Conservation (phyloP, 2,797 vertebrate genomes). For the Sylvia borin region DNA sequence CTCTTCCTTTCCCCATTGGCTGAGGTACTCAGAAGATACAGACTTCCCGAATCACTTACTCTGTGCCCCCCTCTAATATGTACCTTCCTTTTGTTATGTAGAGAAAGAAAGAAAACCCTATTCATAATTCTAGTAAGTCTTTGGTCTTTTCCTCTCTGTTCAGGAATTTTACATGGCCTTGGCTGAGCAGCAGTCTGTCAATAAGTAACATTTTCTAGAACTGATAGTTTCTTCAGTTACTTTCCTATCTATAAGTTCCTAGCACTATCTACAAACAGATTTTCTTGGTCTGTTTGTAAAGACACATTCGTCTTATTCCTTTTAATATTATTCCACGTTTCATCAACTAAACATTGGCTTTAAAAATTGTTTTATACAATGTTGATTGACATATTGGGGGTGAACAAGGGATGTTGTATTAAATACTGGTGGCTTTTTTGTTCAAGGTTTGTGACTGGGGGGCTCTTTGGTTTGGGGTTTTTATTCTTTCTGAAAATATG, state of each 20-base stretch:
- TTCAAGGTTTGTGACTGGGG: background rate
- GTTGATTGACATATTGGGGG: background rate
- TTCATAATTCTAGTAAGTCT: background rate
- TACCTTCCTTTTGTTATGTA: background rate
- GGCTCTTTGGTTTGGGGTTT: background rate
- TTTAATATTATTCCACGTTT: background rate
- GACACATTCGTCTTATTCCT: background rate
- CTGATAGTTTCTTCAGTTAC: background rate
- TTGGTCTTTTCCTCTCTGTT: background rate
- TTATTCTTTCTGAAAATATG: background rate
- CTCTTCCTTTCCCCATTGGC: background rate
- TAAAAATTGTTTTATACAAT: background rate
- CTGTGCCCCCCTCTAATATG: background rate
- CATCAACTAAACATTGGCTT: background rate
- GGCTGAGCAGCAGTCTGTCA: background rate
- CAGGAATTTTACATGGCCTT: background rate
- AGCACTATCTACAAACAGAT: background rate
- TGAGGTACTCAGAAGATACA: background rate
- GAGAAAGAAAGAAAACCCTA: background rate
- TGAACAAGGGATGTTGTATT: background rate
- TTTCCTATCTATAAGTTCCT: background rate
- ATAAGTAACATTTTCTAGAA: background rate
- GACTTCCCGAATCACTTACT: fast-evolving
- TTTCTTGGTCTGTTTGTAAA: background rate
- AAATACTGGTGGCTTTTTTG: background rate